Evolutionary conservation across 2,797 vertebrate genomes (phyloP).

Genomic region (Chelidonichthys spinosus): DNA sequence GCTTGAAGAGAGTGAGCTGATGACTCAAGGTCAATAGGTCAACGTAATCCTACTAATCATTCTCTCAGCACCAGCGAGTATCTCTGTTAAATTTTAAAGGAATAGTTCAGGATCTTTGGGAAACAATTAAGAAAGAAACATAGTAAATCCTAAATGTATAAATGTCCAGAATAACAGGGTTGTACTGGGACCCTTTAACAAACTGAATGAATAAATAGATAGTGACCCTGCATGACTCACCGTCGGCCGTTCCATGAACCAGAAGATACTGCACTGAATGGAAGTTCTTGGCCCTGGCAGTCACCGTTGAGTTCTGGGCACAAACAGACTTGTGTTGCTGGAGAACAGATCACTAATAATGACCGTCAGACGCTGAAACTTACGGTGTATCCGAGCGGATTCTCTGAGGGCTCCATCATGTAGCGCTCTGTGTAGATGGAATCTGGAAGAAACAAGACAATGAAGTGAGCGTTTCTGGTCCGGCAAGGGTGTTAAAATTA

Average conservation of each 20-base stretch:
- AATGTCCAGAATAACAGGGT: too few species aligned
- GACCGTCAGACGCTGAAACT: conserved; percentile 47
- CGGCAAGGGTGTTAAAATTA: neutral
- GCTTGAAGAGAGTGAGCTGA: too few species aligned
- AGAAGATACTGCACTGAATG: conserved; percentile 94
- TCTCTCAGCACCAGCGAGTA: too few species aligned
- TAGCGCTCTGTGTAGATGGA: conserved; percentile 97
- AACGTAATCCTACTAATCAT: too few species aligned
- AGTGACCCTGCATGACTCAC: conserved; percentile 78
- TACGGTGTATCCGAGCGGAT: conserved; percentile 87
- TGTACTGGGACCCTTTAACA: neutral
- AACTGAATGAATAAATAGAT: neutral
- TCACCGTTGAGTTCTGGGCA: conserved; percentile 93
- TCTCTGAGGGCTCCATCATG: conserved; percentile 89
- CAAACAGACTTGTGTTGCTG: conserved; percentile 8
- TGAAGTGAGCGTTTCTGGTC: neutral
- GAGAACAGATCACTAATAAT: neutral
- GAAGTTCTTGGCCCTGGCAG: conserved; percentile 92
- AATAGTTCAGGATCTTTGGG: too few species aligned
- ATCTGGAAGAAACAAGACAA: conserved; percentile 79
- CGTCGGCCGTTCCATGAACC: conserved; percentile 97
- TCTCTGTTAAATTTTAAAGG: too few species aligned
- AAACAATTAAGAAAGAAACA: too few species aligned
- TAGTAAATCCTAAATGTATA: too few species aligned
- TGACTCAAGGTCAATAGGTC: too few species aligned